Evolutionary conservation across 2,888 invertebrate species (phyloP).

Genomic region (Aplocera efformata): DNA sequence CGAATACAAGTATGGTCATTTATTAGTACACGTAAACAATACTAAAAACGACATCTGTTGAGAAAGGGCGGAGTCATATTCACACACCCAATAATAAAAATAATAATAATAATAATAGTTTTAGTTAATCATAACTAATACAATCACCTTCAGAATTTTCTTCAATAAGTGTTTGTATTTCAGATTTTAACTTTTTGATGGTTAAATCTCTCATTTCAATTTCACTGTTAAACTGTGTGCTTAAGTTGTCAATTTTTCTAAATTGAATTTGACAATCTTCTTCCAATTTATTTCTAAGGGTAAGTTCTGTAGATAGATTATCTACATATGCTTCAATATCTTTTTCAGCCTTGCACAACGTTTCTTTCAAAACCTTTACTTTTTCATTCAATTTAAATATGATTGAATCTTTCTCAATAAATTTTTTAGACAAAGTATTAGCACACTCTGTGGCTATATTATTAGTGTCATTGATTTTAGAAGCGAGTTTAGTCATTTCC

Average conservation of each 20-base stretch:
- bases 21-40: no score
- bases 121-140: not conserved
- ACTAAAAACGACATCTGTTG: no score
- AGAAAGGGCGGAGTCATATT: no score
- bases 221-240: slow-evolving; percentile 33
- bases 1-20: no score
- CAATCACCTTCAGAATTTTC: slow-evolving; percentile 40
- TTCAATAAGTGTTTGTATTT: slow-evolving; percentile 29
- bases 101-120: no score
- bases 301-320: slow-evolving; percentile 35
- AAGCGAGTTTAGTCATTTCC: slow-evolving; percentile 39
- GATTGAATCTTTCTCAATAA: slow-evolving; percentile 32
- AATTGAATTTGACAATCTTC: slow-evolving; percentile 42
- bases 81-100: no score
- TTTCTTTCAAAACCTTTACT: slow-evolving; percentile 32
- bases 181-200: slow-evolving; percentile 26
- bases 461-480: slow-evolving; percentile 39
- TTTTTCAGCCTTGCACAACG: slow-evolving; percentile 28
- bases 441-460: slow-evolving; percentile 10
- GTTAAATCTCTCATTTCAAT: slow-evolving; percentile 30
- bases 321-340: slow-evolving; percentile 31
- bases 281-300: slow-evolving; percentile 37
- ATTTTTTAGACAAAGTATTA: slow-evolving; percentile 28
- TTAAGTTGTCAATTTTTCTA: slow-evolving; percentile 30
- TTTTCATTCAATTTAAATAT: slow-evolving; percentile 36